phyloP scores from a whole-genome alignment of 2,888 invertebrate genomes.

The Camponotus fellah region DNA sequence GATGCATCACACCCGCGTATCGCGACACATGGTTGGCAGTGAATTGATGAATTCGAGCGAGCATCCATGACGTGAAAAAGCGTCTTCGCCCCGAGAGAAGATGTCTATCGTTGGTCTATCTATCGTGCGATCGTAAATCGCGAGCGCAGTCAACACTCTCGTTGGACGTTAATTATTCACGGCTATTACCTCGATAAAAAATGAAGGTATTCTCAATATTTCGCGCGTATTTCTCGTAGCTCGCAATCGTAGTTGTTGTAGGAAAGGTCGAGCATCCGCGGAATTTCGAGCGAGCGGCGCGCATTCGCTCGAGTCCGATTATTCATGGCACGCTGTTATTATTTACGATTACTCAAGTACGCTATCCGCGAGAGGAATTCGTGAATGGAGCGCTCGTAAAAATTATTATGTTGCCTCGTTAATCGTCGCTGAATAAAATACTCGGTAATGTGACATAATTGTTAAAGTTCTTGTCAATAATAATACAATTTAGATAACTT shows the following conservation, averaged over 20 bases:
- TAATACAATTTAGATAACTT: not conserved
- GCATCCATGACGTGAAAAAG: conserved; percentile 16
- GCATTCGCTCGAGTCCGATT: conserved; percentile 5
- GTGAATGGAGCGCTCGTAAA: conserved; percentile 32
- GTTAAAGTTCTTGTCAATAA: not conserved
- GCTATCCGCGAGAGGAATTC: conserved; percentile 28
- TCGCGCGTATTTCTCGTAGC: conserved; percentile 15
- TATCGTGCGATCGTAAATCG: conserved; percentile 23
- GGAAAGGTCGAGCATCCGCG: conserved; percentile 39
- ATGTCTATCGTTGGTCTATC: conserved; percentile 36
- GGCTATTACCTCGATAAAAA: not conserved
- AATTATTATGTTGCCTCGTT: conserved; percentile 3
- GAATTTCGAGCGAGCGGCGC: conserved; percentile 40
- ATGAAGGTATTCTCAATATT: conserved; percentile 41
- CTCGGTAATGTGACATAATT: not conserved
- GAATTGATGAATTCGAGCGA: conserved; percentile 37
- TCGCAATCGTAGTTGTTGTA: not conserved
- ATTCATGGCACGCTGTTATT: conserved; percentile 49
- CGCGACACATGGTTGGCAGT: conserved; percentile 1
- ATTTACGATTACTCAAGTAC: conserved; percentile 42
- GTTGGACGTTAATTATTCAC: conserved; percentile 40
- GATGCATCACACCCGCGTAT: conserved; percentile 33
- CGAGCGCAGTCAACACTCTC: conserved; percentile 16
- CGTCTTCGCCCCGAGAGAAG: not conserved
- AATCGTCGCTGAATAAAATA: conserved; percentile 21